Evolutionary conservation across 2,888 invertebrate genomes (phyloP), one percentile per base, ranked within the genome.

Genomic region (Agrilus cyanescens): DNA sequence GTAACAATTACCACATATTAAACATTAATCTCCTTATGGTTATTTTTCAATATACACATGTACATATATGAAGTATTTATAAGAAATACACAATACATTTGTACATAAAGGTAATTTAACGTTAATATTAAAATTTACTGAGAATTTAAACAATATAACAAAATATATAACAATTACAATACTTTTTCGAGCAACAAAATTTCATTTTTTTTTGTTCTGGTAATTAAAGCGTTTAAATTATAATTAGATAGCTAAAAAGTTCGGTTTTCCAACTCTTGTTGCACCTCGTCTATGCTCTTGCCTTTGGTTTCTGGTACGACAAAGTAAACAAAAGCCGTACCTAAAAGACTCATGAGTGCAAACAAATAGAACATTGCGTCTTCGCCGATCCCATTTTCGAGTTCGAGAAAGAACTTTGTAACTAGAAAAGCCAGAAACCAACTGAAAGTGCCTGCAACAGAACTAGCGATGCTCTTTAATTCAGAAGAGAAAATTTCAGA

Each of bases 371-470:
- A 87, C 20, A 83, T 80, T 46, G 72, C 72, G 31, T 80, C 78
- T 1, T 66, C 58, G 0, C 80, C 80, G 16, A 84, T 68, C 0
- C 69, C 59, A 0, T 47, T 41, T 35, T 73, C 75, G 40, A 86
- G 54, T 18, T 77, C 70, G 31, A 67, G 63, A 53, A 82, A 87
- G 18, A 80, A 80, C 55, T 81, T 82, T 0, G 89, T 88, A 0
- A 89, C 81, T 1, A 86, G 57, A 61, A 89, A 89, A 34, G 84
- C 84, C 53, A 85, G 69, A 12, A 83, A 62, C 88, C 89, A 89
- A 61, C 88, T 90, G 39, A 85, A 74, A 1, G 87, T 76, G 15
- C 86, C 85, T 1, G 86, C 85, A 16, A 85, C 76, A 1, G 87
- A 84, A 14, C 80, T 76, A 16, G 83, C 83, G 40, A 82, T 72